Evolutionary conservation across 2,113 vertebrate species (phyloP).

Genomic region (Brachirus orientalis): DNA sequence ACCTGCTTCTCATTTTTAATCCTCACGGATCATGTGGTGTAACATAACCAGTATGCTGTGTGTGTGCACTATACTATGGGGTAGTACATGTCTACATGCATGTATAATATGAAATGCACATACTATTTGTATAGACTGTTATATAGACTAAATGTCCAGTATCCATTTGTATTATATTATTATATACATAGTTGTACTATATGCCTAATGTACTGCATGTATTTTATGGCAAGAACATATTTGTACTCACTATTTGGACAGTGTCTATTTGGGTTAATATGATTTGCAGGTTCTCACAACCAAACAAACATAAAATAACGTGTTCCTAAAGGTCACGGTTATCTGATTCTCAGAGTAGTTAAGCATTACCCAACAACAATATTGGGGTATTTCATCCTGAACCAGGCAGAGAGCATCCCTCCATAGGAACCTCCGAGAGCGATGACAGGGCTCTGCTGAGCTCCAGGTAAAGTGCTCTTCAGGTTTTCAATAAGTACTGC

Average conservation of each 20-base stretch:
- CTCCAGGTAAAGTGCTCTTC: slow-evolving; percentile 79
- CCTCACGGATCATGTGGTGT: background rate
- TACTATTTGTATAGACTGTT: too few species aligned
- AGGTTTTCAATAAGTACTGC: slow-evolving; percentile 87
- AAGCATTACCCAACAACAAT: slow-evolving; percentile 88
- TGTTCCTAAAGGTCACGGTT: background rate
- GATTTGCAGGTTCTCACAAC: too few species aligned
- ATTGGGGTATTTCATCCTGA: slow-evolving; percentile 97
- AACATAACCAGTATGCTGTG: background rate
- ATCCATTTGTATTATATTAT: too few species aligned
- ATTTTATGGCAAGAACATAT: too few species aligned
- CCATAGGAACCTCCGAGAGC: slow-evolving; percentile 95
- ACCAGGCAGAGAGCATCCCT: slow-evolving; percentile 96
- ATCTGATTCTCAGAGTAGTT: background rate
- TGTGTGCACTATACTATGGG: too few species aligned
- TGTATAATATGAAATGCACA: too few species aligned
- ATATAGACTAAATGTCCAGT: too few species aligned
- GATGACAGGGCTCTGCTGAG: slow-evolving; percentile 87
- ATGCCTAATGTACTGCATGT: too few species aligned
- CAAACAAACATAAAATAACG: too few species aligned
- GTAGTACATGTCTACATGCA: background rate
- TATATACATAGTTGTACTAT: background rate
- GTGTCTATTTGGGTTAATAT: too few species aligned
- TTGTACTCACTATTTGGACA: too few species aligned
- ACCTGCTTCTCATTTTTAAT: too few species aligned